Conservation (phyloP, 1,140 invertebrate genomes). For the Atta colombica region DNA sequence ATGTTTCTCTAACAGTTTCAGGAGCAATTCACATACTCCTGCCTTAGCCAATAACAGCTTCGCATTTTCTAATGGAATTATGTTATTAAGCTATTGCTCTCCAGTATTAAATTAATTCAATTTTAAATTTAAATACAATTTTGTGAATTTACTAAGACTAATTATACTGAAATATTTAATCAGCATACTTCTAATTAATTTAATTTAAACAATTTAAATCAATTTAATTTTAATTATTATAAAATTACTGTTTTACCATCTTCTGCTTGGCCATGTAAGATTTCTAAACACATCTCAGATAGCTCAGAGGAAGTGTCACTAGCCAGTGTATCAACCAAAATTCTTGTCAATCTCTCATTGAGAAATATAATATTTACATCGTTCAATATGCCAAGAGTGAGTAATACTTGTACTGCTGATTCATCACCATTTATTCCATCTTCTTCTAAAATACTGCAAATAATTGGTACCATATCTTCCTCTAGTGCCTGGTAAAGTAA, state of each 20-base stretch:
- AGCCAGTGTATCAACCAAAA: slow-evolving; percentile 78
- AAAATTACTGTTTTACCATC: slow-evolving; percentile 87
- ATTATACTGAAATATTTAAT: slow-evolving; percentile 45
- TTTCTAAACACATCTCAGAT: slow-evolving; percentile 91
- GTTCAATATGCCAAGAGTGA: slow-evolving; percentile 91
- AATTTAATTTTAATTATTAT: slow-evolving; percentile 36
- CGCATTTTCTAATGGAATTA: slow-evolving; percentile 89
- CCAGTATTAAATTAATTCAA: not conserved
- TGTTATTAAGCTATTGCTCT: not conserved
- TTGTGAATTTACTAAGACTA: slow-evolving; percentile 19
- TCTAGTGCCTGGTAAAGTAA: slow-evolving; percentile 87
- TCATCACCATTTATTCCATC: slow-evolving; percentile 86
- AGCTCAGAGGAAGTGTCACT: slow-evolving; percentile 87
- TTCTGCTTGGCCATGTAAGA: slow-evolving; percentile 91
- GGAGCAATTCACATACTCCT: slow-evolving; percentile 91
- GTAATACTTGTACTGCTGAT: slow-evolving; percentile 90
- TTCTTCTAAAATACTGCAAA: slow-evolving; percentile 87
- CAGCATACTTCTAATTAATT: not conserved
- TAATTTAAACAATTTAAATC: not conserved
- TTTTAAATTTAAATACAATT: not conserved
- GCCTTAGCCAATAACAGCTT: slow-evolving; percentile 92
- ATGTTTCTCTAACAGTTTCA: slow-evolving; percentile 92
- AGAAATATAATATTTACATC: slow-evolving; percentile 87
- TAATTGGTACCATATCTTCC: slow-evolving; percentile 89
- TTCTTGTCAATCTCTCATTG: slow-evolving; percentile 78